Evolutionary conservation across 1,140 invertebrate species (phyloP), one percentile per base, ranked within the genome.

Genomic region (Drosophila leontia): DNA sequence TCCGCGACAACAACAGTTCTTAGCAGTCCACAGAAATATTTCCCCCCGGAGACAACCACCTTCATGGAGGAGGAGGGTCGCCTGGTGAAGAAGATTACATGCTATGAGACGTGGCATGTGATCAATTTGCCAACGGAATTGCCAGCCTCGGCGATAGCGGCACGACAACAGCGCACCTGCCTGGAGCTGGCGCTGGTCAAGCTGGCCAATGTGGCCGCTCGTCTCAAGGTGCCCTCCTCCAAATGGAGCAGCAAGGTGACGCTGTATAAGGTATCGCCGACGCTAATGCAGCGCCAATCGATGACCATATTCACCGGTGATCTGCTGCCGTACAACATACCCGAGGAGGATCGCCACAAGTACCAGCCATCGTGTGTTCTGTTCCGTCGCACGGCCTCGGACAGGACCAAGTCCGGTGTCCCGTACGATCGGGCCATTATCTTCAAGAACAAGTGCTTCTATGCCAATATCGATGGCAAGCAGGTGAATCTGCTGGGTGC

Each of bases 91-190:
- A 93, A 92, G 71, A 92, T 93, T 29, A 93, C 92, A 3, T 92
- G 92, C 71, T 93, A 92, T 50, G 92, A 93, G 74, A 93, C 91
- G 35, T 93, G 92, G 92, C 92, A 92, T 62, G 92, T 93, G 37
- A 92, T 93, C 1, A 82, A 83, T 34, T 65, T 84, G 26, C 75
- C 80, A 42, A 48, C 64, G 32, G 77, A 84, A 12, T 13, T 50
- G n/a, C 12, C 47, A 4, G 6, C 35, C 13, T 1, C 23, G 9
- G 71, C 69, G 8, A 75, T 76, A 62, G 0, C 39, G 12, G 23
- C 77, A 17, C 78, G 61, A 7, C 85, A 78, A 44, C 85, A 90
- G 72, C 78, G 82, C 55, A 88, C 91, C 62, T 68, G 71, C 74
- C 72, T 92, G 32, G 91, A 92, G 48, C 63, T 93, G 37, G 64